Conservation (phyloP, 2,113 vertebrate species). For the Pholis gunnellus region DNA sequence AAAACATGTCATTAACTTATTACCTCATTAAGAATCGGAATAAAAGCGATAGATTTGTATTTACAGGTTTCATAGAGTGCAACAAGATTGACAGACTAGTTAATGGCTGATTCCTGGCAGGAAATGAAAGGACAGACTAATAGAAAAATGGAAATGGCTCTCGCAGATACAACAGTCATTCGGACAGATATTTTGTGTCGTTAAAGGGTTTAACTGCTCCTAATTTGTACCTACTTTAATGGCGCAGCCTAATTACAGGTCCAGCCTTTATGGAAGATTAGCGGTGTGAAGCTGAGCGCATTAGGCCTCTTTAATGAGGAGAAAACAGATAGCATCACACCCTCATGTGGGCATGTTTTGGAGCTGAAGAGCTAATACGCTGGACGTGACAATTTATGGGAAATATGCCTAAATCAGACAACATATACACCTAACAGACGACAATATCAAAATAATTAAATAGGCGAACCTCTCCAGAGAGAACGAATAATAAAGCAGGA, state of each 20-base stretch:
- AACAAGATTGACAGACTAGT: conserved; percentile 46
- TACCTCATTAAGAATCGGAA: conserved; percentile 54
- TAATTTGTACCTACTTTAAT: conserved; percentile 80
- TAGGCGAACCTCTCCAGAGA: too few species aligned
- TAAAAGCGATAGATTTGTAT: conserved; percentile 50
- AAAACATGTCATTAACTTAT: conserved; percentile 59
- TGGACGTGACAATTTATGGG: background rate
- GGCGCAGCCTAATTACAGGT: conserved; percentile 77
- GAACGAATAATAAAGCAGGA: background rate
- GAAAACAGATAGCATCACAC: conserved; percentile 67
- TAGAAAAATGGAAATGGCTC: conserved; percentile 44
- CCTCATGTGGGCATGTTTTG: conserved; percentile 56
- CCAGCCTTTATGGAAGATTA: conserved; percentile 74
- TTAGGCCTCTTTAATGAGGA: conserved; percentile 66
- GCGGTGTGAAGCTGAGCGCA: conserved; percentile 68
- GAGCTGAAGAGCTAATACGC: conserved; percentile 44
- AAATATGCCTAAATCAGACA: conserved; percentile 1
- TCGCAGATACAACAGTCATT: conserved; percentile 50
- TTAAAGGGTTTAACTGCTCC: conserved; percentile 81
- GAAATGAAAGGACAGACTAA: conserved; percentile 60
- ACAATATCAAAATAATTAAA: background rate
- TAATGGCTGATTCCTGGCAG: conserved; percentile 60
- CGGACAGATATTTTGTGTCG: conserved; percentile 55
- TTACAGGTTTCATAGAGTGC: conserved; percentile 32
- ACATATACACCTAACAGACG: background rate